A percentile compares a stretch with the other conserved stretches of the same genome.
phyloP scores from a whole-genome alignment of 2,888 invertebrate genomes.

The Camptogramma bilineatum region DNA sequence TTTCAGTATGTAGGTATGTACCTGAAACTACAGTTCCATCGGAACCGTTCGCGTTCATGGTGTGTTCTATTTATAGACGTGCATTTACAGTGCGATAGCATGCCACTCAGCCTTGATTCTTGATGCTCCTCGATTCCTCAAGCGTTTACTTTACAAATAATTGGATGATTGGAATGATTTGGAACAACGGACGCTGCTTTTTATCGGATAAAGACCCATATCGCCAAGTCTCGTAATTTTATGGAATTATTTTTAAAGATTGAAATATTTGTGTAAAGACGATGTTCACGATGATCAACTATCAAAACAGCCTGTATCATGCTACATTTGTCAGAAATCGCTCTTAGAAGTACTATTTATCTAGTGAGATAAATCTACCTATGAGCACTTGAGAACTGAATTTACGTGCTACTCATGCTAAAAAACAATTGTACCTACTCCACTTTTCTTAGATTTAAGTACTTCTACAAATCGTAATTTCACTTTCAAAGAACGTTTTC shows the following conservation, averaged over 20 bases:
- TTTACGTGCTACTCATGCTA: background rate
- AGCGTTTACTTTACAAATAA: slow-evolving; percentile 24
- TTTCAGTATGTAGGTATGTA: too few relatives aligned
- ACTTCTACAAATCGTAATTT: background rate
- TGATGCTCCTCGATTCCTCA: slow-evolving; percentile 56
- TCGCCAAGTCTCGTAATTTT: background rate
- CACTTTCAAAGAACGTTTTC: slow-evolving; percentile 11
- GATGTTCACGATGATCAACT: too few relatives aligned
- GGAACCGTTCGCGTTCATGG: slow-evolving; percentile 47
- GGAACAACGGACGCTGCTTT: background rate
- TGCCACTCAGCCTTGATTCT: slow-evolving; percentile 73
- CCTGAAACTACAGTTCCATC: slow-evolving; percentile 55
- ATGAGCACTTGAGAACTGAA: background rate
- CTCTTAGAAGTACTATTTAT: too few relatives aligned
- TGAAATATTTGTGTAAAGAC: too few relatives aligned
- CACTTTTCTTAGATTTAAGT: background rate
- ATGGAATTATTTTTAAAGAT: background rate
- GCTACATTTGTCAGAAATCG: too few relatives aligned
- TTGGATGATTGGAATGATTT: slow-evolving; percentile 2
- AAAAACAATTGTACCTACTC: background rate
- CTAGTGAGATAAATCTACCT: too few relatives aligned
- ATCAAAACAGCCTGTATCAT: too few relatives aligned
- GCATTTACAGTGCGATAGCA: slow-evolving; percentile 65
- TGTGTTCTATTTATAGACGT: slow-evolving; percentile 74
- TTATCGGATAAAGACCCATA: background rate